Evolutionary conservation across 2,888 invertebrate genomes (phyloP).

Genomic region (Leucophenga maculata): DNA sequence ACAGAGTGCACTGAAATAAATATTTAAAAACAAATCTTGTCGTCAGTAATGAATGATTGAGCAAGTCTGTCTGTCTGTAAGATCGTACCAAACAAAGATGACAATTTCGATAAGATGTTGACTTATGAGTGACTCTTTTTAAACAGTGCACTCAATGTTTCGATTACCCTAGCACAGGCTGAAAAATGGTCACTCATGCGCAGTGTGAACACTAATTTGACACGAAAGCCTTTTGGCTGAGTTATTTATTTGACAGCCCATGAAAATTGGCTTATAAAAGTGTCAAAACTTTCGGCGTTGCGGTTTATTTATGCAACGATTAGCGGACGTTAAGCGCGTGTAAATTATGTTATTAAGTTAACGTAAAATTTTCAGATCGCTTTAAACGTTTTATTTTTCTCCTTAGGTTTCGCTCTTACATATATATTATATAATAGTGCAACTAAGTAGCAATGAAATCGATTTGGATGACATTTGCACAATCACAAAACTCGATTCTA

Average conservation of each 20-base stretch:
- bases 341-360: constrained; percentile 51
- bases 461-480: constrained; percentile 2
- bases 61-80: no score
- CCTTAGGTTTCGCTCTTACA: background rate
- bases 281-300: constrained; percentile 57
- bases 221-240: constrained; percentile 57
- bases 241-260: constrained; percentile 60
- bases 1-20: no score
- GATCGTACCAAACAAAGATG: constrained; percentile 29
- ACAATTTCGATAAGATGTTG: constrained; percentile 24
- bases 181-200: constrained; percentile 33
- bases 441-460: background rate
- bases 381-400: background rate
- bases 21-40: no score
- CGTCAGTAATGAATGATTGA: no score
- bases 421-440: no score
- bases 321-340: constrained; percentile 46
- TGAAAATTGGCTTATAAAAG: constrained; percentile 62
- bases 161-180: constrained; percentile 9
- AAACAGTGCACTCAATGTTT: background rate
- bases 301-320: constrained; percentile 55
- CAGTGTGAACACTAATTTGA: constrained; percentile 53
- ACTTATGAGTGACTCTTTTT: background rate
- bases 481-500: constrained; percentile 36
- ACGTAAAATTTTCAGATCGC: background rate